These are phyloP conservation scores for Orchesella flavescens DNA, from an alignment of 2,888 invertebrate species.

Conservation along the genomic window DNA sequence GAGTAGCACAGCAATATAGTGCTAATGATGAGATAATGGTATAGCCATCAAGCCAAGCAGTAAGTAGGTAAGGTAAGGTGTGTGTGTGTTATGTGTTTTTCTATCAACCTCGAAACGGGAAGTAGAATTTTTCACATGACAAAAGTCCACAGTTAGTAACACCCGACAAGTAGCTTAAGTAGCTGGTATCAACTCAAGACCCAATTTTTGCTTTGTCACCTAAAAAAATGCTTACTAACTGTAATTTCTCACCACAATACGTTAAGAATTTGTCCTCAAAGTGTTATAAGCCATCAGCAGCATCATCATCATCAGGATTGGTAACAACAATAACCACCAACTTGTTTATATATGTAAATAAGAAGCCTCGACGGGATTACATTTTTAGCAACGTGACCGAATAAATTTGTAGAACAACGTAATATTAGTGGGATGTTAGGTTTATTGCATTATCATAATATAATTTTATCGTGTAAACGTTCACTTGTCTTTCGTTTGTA, in stretches of 20 bases:
- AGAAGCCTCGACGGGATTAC: too few relatives aligned
- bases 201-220: conserved; percentile 44
- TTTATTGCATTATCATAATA: not conserved
- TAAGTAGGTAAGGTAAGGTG: not conserved
- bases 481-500: not conserved
- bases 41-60: conserved; percentile 39
- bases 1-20: not conserved
- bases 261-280: conserved; percentile 5
- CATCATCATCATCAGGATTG: not conserved
- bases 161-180: conserved; percentile 31
- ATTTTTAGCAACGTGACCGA: not conserved
- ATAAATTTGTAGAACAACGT: not conserved
- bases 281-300: not conserved
- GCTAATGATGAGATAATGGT: conserved; percentile 53
- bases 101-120: conserved; percentile 45
- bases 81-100: not conserved
- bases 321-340: too few relatives aligned
- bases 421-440: not conserved
- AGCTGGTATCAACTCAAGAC: conserved; percentile 27
- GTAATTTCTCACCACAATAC: conserved; percentile 25
- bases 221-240: conserved; percentile 27
- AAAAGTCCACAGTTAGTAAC: conserved; percentile 21
- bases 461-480: too few relatives aligned
- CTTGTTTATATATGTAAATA: too few relatives aligned
- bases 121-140: conserved; percentile 35